These are phyloP conservation scores for Neogale vison DNA, from an alignment of 2,113 vertebrate species.

Conservation along the genomic window DNA sequence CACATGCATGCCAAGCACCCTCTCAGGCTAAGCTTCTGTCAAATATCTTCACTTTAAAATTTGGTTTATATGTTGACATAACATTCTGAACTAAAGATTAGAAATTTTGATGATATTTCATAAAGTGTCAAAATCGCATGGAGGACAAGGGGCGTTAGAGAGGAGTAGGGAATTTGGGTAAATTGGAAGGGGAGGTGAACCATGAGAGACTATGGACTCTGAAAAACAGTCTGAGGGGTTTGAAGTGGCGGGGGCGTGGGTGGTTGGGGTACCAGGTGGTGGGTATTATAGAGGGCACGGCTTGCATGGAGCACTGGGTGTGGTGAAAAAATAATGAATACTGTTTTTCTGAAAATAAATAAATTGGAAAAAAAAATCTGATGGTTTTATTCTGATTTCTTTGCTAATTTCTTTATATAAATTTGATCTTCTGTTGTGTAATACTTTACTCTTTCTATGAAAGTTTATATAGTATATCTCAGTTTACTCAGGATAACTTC, in stretches of 20 bases:
- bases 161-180: too few relatives aligned
- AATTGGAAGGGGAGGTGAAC: too few relatives aligned
- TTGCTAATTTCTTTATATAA: neutral
- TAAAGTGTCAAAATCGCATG: neutral
- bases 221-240: too few relatives aligned
- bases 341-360: too few relatives aligned
- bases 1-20: neutral
- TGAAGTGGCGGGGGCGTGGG: too few relatives aligned
- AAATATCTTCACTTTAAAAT: slow-evolving; percentile 25
- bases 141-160: too few relatives aligned
- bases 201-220: too few relatives aligned
- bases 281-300: too few relatives aligned
- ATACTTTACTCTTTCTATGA: neutral
- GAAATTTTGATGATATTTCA: neutral
- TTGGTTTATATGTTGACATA: neutral
- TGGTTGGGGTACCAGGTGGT: too few relatives aligned
- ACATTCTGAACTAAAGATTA: neutral
- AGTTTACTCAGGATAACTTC: neutral
- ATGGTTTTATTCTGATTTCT: neutral
- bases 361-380: too few relatives aligned
- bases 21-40: neutral
- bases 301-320: too few relatives aligned
- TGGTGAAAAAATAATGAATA: too few relatives aligned
- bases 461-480: neutral
- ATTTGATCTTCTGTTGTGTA: neutral